These are phyloP conservation scores for Thrips palmi DNA, from an alignment of 1,140 invertebrate genomes.

Conservation along the genomic window DNA sequence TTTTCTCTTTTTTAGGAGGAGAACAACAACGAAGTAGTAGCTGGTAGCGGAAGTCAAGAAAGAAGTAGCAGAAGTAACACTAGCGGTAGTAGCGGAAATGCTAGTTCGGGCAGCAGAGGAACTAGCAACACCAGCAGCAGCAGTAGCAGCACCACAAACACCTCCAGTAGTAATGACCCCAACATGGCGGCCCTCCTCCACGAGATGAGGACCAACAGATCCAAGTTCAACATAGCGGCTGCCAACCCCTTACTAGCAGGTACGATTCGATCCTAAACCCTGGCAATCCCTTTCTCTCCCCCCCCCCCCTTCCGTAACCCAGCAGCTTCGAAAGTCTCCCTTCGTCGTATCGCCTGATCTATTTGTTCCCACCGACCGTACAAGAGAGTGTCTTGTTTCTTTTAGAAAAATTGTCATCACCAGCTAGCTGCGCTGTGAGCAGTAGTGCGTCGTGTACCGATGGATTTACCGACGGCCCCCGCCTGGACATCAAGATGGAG, in stretches of 20 bases:
- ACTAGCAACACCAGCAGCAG: slow-evolving; percentile 8
- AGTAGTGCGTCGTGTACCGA: no score
- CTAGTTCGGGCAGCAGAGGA: no score
- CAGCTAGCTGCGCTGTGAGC: no score
- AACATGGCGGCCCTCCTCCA: slow-evolving; percentile 18
- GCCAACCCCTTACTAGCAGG: slow-evolving; percentile 61
- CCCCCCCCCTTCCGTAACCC: background rate
- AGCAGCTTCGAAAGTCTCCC: no score
- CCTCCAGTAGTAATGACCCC: background rate
- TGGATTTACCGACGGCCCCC: no score
- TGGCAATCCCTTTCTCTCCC: slow-evolving; percentile 2
- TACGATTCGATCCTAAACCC: slow-evolving; percentile 20
- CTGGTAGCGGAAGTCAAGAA: slow-evolving; percentile 16
- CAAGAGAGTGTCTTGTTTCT: no score
- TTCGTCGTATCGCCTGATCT: no score
- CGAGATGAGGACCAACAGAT: slow-evolving; percentile 26
- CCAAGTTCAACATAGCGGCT: slow-evolving; percentile 60
- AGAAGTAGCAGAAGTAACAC: slow-evolving; percentile 17
- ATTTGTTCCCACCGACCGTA: no score
- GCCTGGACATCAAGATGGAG: no score
- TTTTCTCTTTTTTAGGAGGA: slow-evolving; percentile 19
- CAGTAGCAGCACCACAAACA: background rate
- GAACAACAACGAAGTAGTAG: slow-evolving; percentile 21
- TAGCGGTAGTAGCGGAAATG: slow-evolving; percentile 6
- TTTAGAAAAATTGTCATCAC: no score